phyloP scores from a whole-genome alignment of 2,113 vertebrate species.

The Epinephelus lanceolatus region DNA sequence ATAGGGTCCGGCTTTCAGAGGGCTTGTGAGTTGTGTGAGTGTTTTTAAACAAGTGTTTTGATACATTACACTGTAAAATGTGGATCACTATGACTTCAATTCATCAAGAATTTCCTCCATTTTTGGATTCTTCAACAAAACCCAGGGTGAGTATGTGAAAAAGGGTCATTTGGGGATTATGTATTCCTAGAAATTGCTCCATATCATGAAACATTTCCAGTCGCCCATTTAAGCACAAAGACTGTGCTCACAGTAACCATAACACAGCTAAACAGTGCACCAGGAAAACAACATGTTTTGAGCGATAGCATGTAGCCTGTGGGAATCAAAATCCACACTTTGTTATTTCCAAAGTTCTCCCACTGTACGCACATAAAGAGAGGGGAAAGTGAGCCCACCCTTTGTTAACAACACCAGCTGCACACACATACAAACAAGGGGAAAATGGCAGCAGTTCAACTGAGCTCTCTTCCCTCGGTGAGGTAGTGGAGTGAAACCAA shows the following conservation, averaged over 20 bases:
- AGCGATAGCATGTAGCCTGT: background rate
- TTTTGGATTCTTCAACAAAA: too few species aligned
- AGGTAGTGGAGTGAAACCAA: constrained; percentile 48
- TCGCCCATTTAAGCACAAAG: background rate
- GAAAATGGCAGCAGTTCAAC: constrained; percentile 62
- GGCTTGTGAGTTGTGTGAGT: too few species aligned
- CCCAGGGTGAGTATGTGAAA: too few species aligned
- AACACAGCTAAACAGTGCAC: background rate
- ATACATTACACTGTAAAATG: too few species aligned
- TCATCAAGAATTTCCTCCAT: too few species aligned
- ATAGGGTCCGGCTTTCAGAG: too few species aligned
- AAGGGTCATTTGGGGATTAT: too few species aligned
- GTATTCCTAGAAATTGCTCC: too few species aligned
- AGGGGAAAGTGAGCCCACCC: constrained; percentile 46
- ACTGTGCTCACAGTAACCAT: background rate
- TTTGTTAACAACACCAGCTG: constrained; percentile 69
- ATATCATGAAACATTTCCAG: background rate
- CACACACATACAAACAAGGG: constrained; percentile 60
- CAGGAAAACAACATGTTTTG: background rate
- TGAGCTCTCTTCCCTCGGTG: constrained; percentile 25
- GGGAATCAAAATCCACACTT: constrained; percentile 15
- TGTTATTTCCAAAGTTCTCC: constrained; percentile 38
- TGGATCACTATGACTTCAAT: too few species aligned
- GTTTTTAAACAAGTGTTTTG: too few species aligned
- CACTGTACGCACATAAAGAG: constrained; percentile 14